Base-by-base conservation (phyloP, 2,888 invertebrate genomes). In the Ochropleura leucogaster region DNA sequence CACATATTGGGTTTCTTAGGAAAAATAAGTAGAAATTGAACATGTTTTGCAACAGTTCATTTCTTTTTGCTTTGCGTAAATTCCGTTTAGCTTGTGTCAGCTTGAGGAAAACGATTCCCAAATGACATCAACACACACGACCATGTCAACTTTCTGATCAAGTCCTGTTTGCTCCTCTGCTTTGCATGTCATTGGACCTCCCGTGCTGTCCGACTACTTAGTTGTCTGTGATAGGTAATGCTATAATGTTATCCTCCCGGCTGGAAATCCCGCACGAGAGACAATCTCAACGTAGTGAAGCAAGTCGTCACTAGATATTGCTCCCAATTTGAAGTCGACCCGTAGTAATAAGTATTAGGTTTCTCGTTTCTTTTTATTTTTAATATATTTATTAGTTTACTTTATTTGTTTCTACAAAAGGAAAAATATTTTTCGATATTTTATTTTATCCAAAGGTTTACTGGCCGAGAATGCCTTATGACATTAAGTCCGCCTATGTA, bases 11-110 rank as follows among this genome's bases (percentile, higher is more conserved):
- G n/a, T 12, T 4, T 53, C 53, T 55, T 20, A n/a, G n/a, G 53
- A 10, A 55, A 51, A 66, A 51, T 16, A 7, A 55, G 18, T n/a
- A 51, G 20, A 42, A 16, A 16, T 44, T 8, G 16, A 30, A 4
- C 4, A 40, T 30, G 30, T 16, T 0, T 18, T 42, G n/a, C 60
- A 60, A 2, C 18, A 5, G 42, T 42, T 42, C 5, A 16, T 42
- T n/a, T 30, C 6, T 46, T 55, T 30, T 47, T 60, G 60, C 59
- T 59, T 30, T n/a, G 60, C 46, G 62, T 68, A 18, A 59, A 60
- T 68, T 30, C 62, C 68, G 12, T 62, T 2, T 53, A 16, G 0
- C 14, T 16, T 30, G 30, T 30, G 30, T 30, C 30, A 8, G 9
- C 12, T 47, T 55, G 53, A 55, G 46, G n/a, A 40, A 62, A 68